A percentile compares a stretch with the other conserved stretches of the same genome.
phyloP scores from a whole-genome alignment of 2,888 invertebrate species.

The Villa cingulata region DNA sequence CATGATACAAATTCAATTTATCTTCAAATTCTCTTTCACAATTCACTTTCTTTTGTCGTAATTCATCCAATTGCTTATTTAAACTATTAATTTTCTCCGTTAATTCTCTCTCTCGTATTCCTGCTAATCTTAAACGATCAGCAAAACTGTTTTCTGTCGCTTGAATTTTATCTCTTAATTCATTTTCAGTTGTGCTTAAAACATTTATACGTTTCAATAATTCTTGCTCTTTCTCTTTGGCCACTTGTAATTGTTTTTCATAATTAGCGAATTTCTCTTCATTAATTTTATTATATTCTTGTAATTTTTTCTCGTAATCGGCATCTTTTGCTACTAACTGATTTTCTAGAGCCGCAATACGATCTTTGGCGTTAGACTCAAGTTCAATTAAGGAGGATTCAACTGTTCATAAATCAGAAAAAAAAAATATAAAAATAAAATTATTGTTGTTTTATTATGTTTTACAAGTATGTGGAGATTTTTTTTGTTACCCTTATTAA shows the following conservation, averaged over 20 bases:
- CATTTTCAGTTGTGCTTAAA: slow-evolving; percentile 23
- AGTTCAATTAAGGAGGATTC: slow-evolving; percentile 41
- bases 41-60: slow-evolving; percentile 24
- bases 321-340: slow-evolving; percentile 25
- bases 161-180: slow-evolving; percentile 23
- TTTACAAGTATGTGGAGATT: too few relatives aligned
- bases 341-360: slow-evolving; percentile 23
- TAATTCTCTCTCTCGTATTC: slow-evolving; percentile 26
- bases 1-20: slow-evolving; percentile 29
- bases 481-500: slow-evolving; percentile 26
- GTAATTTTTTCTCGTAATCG: slow-evolving; percentile 23
- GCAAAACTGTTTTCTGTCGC: slow-evolving; percentile 24
- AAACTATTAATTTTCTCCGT: slow-evolving; percentile 26
- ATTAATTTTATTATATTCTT: slow-evolving; percentile 22
- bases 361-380: slow-evolving; percentile 25
- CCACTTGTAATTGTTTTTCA: slow-evolving; percentile 32
- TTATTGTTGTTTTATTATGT: neutral
- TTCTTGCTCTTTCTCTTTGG: slow-evolving; percentile 29
- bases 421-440: slow-evolving; percentile 14
- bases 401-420: too few relatives aligned
- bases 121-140: slow-evolving; percentile 20
- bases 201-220: slow-evolving; percentile 22
- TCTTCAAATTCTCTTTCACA: slow-evolving; percentile 30
- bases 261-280: slow-evolving; percentile 25
- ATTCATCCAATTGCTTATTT: slow-evolving; percentile 25